Conservation (phyloP, 2,888 invertebrate species). For the Hoplodrina blanda region DNA sequence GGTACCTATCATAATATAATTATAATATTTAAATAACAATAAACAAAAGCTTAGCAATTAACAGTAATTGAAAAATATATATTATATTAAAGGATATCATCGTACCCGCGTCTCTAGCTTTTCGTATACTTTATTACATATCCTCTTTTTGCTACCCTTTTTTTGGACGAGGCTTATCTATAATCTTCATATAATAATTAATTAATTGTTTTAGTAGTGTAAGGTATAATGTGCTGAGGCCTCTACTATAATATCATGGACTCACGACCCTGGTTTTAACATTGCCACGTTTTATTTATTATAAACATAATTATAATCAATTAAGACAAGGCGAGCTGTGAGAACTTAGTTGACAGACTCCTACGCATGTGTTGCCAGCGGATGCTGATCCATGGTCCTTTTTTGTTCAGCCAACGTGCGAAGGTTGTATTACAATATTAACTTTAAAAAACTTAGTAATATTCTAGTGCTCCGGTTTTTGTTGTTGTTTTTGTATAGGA, state of each 20-base stretch:
- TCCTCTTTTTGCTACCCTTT: too few species aligned
- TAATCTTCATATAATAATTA: neutral
- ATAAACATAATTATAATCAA: constrained; percentile 62
- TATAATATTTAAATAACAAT: neutral
- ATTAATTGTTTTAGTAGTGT: neutral
- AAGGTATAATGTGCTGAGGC: constrained; percentile 4
- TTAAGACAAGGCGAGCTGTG: constrained; percentile 69
- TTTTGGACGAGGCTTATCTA: too few species aligned
- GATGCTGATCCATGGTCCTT: constrained; percentile 70
- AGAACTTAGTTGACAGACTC: constrained; percentile 72
- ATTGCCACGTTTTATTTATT: constrained; percentile 41
- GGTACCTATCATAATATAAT: constrained; percentile 11
- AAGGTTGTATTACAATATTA: constrained; percentile 41
- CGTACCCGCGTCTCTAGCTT: neutral
- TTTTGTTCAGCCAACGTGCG: constrained; percentile 61
- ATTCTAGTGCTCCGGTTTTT: constrained; percentile 14
- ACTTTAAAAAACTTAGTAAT: constrained; percentile 13
- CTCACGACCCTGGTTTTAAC: constrained; percentile 14
- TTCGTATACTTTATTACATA: too few species aligned
- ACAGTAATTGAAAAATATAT: neutral
- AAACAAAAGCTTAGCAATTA: neutral
- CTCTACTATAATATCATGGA: constrained; percentile 2
- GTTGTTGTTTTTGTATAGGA: constrained; percentile 1
- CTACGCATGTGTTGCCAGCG: constrained; percentile 75
- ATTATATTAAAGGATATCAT: too few species aligned